Evolutionary conservation across 2,888 invertebrate species (phyloP).

Genomic region (Physocephala rufipes): DNA sequence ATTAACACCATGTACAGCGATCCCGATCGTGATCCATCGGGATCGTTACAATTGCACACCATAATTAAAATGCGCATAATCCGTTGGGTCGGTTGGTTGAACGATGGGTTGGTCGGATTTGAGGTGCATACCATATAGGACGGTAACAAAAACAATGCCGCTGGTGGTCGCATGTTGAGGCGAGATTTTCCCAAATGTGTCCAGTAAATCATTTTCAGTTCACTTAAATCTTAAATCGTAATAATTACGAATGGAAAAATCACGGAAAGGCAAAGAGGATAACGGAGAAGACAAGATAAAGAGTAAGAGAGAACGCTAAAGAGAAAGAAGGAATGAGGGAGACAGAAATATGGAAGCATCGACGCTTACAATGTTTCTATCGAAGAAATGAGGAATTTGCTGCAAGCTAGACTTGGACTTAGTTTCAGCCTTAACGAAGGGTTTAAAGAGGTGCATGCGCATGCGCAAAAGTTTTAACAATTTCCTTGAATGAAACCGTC

Average conservation of each 20-base stretch:
- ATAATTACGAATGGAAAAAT: slow-evolving; percentile 31
- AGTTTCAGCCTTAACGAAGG: background rate
- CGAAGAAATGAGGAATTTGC: background rate
- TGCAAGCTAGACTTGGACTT: slow-evolving; percentile 8
- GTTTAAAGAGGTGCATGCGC: slow-evolving; percentile 29
- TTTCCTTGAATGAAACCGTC: background rate
- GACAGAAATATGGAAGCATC: background rate
- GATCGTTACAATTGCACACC: slow-evolving; percentile 7
- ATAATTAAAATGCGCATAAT: slow-evolving; percentile 35
- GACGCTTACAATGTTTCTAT: background rate
- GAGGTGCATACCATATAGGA: background rate
- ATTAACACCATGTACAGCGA: slow-evolving; percentile 34
- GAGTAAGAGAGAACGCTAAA: background rate
- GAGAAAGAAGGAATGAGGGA: background rate
- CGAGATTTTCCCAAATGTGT: slow-evolving; percentile 44
- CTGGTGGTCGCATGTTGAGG: slow-evolving; percentile 44
- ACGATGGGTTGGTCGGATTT: too few species aligned
- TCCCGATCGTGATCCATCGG: slow-evolving; percentile 27
- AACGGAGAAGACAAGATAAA: background rate
- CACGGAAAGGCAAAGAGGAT: background rate
- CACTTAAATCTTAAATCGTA: slow-evolving; percentile 27
- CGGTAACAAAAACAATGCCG: slow-evolving; percentile 32
- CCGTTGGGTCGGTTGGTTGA: too few species aligned
- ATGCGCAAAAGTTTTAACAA: slow-evolving; percentile 30
- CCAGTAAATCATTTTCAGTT: slow-evolving; percentile 46